Base-by-base conservation (phyloP, 2,888 invertebrate genomes). In the Drosophila nigricruria region DNA sequence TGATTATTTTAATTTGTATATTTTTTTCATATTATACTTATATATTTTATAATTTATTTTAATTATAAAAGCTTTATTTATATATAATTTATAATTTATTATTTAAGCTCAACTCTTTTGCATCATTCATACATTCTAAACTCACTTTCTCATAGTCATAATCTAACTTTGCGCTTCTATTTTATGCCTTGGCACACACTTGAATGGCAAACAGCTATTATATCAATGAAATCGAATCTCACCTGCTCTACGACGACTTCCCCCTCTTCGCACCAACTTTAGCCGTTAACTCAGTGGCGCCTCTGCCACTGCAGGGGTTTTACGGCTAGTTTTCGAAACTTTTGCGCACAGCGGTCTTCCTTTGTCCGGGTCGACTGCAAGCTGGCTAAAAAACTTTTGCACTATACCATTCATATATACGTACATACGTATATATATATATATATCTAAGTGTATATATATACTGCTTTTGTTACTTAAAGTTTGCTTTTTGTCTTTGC, bases 401-500 rank as follows among this genome's bases (percentile, higher is more conserved):
- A 87, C 82, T 88, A 78, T 73, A 65, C 76, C 68, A 74, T 66
- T 59, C 66, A 70, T 63, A 74, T 52, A 43, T 32, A 56, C 16
- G 30, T 43, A 60, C 18, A 10, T 30, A 10, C 10, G 10, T 30
- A 30, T 30, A 30, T 30, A 30, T 30, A 30, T 30, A 30, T 30
- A 9, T 30, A 5, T 10, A 5, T 34, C 3, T 14, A 23, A 32
- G 20, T 42, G 30, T 60, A 23, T 53, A 47, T 71, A 43, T 64
- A 57, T 69, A 86, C 73, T 70, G 70, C 76, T 81, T 81, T 81
- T 89, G 89, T 89, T 84, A 89, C 84, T 89, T 85, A 88, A 89
- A 85, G 89, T 85, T 85, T 75, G 90, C 86, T 73, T 86, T 88
- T 80, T 89, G 83, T 88, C 88, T 88, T 88, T 71, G 73, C 81